Base-by-base conservation (phyloP, 1,140 invertebrate genomes). In the Pseudomyrmex concolor region DNA sequence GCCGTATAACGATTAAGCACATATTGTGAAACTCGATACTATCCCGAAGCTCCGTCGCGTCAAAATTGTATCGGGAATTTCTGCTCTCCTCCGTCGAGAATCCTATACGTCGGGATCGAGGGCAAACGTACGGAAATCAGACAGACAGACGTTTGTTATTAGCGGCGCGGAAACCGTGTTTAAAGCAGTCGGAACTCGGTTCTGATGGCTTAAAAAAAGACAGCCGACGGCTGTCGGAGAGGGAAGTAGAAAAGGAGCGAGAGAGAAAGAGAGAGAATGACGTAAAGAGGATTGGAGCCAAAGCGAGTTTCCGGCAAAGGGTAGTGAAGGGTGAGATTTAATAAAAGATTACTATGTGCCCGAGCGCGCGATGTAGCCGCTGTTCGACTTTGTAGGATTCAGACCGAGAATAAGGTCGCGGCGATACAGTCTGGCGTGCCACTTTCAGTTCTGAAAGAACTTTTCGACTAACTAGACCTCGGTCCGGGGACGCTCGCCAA, bases 91-190 rank as follows among this genome's bases (percentile, higher is more conserved):
- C 48, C 66, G 66, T 48, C 15, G 43, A 57, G 43, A 57, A 10
- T 80, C 55, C 71, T 71, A 59, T 48, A 70, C 59, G 43, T 80
- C 43, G 17, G 48, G 1, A 19, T 50, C 34, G 34, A 71, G 70
- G 43, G 54, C 48, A 77, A 80, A 80, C 66, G 54, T 60, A 80
- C 76, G 74, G 87, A 87, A 90, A 86, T 85, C 86, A 83, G 80
- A 62, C 86, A 86, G 88, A 89, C 87, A 86, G 86, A 89, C 87
- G 88, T 85, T 87, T 86, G 88, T 89, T 88, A 87, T 91, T 91
- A 92, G 76, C 83, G 70, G 83, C 82, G 82, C 74, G 87, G 89
- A 89, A 90, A 89, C 89, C 77, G 64, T 77, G 64, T 77, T 86
- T 87, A 87, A 88, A 86, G 87, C 83, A 89, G 84, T 78, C 85